phyloP scores from a whole-genome alignment of 2,113 vertebrate species.

The Hypomesus transpacificus region DNA sequence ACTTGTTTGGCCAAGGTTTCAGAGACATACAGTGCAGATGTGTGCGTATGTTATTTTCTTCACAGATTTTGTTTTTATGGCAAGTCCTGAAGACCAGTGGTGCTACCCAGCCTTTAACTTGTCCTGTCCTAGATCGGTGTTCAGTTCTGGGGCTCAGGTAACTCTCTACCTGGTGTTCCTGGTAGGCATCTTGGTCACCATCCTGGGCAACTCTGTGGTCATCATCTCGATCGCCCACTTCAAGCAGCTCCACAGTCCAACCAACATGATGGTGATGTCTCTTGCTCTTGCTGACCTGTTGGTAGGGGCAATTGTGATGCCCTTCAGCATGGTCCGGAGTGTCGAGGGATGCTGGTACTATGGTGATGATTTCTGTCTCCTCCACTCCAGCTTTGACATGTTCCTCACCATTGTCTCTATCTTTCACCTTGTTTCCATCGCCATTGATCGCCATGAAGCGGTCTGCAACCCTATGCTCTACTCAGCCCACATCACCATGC shows the following conservation, averaged over 20 bases:
- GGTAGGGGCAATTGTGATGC: background rate
- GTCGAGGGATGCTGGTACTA: background rate
- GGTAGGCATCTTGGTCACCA: background rate
- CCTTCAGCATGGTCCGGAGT: background rate
- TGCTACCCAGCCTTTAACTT: too few species aligned
- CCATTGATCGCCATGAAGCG: background rate
- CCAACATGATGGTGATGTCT: background rate
- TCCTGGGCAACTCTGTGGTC: background rate
- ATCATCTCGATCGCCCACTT: conserved; percentile 6
- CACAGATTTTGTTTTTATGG: too few species aligned
- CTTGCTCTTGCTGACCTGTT: background rate
- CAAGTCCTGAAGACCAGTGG: too few species aligned
- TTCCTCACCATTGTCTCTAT: background rate
- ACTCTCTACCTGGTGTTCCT: too few species aligned
- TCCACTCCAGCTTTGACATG: background rate
- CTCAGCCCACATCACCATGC: background rate
- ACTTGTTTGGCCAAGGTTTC: too few species aligned
- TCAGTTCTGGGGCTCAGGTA: too few species aligned
- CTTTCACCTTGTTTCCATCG: background rate
- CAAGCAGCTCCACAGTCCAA: conserved; percentile 1
- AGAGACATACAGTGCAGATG: too few species aligned
- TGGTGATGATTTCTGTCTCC: background rate
- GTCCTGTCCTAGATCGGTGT: too few species aligned
- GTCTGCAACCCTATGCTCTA: background rate
- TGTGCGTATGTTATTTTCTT: too few species aligned